A percentile compares a stretch with the other conserved stretches of the same genome.
Evolutionary conservation across 2,113 vertebrate species (phyloP).

Genomic region (Glaucomys volans): DNA sequence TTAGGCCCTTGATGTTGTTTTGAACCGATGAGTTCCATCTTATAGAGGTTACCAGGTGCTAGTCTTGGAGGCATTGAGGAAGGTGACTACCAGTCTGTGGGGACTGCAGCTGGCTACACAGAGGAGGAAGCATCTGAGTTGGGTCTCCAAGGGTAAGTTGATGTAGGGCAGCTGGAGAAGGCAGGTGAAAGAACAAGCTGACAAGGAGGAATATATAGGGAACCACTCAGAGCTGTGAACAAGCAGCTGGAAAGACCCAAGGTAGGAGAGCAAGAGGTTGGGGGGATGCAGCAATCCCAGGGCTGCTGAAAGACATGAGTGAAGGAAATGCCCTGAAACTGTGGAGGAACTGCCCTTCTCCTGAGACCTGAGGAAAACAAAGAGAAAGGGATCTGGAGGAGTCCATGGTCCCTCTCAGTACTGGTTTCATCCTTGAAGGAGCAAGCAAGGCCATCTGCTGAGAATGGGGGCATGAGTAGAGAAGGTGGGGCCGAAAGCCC

Average conservation of each 20-base stretch:
- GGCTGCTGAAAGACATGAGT: too few species aligned
- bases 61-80: neutral
- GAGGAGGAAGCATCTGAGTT: neutral
- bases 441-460: neutral
- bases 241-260: neutral
- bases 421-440: neutral
- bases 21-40: neutral
- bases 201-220: neutral
- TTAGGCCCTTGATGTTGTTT: neutral
- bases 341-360: neutral
- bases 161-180: too few species aligned
- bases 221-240: neutral
- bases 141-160: neutral
- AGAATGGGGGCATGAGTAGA: rapidly evolving
- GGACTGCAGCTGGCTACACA: neutral
- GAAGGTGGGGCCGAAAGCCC: neutral
- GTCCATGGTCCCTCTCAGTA: rapidly evolving
- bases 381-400: neutral
- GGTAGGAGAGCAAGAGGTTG: neutral
- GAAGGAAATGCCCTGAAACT: neutral
- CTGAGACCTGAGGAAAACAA: neutral
- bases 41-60: neutral
- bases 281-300: neutral
- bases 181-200: neutral
- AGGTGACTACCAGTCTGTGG: neutral